phyloP scores from a whole-genome alignment of 2,797 vertebrate genomes.

The Sebastes trivittatus region DNA sequence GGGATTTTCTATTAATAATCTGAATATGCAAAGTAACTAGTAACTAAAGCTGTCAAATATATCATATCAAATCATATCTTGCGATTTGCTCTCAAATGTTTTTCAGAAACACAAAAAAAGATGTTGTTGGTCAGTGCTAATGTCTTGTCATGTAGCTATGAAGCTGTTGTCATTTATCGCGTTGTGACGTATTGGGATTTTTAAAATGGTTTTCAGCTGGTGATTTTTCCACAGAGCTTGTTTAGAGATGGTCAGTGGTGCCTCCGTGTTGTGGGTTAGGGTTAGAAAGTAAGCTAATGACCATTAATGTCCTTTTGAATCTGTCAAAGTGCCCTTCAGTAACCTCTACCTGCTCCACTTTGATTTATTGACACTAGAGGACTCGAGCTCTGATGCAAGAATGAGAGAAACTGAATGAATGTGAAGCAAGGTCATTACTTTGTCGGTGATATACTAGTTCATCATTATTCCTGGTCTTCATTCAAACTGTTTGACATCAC shows the following conservation, averaged over 20 bases:
- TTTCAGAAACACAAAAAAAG: background rate
- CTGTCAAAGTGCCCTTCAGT: background rate
- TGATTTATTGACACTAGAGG: background rate
- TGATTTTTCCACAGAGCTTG: background rate
- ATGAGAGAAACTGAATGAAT: no score
- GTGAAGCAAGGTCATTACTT: no score
- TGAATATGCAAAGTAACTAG: no score
- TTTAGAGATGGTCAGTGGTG: background rate
- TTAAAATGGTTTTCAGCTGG: background rate
- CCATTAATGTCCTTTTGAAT: background rate
- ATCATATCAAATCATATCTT: background rate
- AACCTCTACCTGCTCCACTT: background rate
- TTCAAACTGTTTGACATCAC: background rate
- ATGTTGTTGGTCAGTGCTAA: background rate
- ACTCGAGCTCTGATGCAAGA: background rate
- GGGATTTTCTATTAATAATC: no score
- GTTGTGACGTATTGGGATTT: background rate
- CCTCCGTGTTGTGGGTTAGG: background rate
- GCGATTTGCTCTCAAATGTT: background rate
- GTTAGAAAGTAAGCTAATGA: background rate
- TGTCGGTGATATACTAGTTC: accelerated
- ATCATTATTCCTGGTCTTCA: background rate
- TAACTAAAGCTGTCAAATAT: no score
- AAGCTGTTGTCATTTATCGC: background rate
- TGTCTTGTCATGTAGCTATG: background rate